Evolutionary conservation across 2,113 vertebrate genomes (phyloP).

Genomic region (Isurus oxyrinchus): DNA sequence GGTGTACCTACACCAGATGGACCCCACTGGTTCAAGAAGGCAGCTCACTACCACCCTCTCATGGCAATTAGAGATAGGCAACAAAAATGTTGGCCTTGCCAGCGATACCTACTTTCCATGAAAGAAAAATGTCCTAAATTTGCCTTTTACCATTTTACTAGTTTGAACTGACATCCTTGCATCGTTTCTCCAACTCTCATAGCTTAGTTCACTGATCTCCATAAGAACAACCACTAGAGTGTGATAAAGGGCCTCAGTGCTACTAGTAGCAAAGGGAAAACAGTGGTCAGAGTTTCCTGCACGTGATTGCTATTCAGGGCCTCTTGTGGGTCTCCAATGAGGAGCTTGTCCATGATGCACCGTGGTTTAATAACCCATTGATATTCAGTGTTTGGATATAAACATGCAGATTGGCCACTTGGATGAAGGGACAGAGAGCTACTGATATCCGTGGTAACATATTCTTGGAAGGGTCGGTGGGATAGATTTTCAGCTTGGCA

Average conservation of each 20-base stretch:
- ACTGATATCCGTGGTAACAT: neutral
- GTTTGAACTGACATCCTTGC: neutral
- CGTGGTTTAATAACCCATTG: neutral
- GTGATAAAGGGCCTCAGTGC: neutral
- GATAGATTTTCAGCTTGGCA: neutral
- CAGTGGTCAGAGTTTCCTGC: neutral
- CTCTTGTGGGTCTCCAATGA: neutral
- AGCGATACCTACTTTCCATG: no score
- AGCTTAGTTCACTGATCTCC: neutral
- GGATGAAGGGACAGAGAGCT: neutral
- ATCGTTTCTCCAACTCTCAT: neutral
- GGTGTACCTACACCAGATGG: no score
- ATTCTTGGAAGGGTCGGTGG: neutral
- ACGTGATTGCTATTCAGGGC: neutral
- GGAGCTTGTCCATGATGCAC: neutral
- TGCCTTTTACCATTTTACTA: neutral
- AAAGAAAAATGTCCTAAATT: neutral
- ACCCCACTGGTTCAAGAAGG: no score
- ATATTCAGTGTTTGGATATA: neutral
- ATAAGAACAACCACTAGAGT: neutral
- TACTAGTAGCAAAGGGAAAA: neutral
- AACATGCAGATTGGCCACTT: neutral
- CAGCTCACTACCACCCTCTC: no score
- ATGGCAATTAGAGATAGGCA: no score
- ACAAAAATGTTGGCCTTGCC: no score